phyloP scores from a whole-genome alignment of 92 coral and sea anemone species.

The Zoanthus solanderi region DNA sequence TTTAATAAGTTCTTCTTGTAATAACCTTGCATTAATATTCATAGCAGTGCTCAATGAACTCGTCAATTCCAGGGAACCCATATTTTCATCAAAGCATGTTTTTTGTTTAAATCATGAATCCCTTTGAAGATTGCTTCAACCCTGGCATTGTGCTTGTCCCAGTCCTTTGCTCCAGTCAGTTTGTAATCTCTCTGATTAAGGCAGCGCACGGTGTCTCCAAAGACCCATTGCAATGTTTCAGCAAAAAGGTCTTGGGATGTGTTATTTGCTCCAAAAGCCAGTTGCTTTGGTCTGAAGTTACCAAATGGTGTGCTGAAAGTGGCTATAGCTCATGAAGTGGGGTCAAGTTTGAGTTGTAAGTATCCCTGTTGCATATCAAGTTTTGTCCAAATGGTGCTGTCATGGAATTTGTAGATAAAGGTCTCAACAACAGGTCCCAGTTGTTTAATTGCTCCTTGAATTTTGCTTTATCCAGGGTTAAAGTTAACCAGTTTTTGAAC shows the following conservation, averaged over 20 bases:
- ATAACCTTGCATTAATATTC: no score
- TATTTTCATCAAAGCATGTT: no score
- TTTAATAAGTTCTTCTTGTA: no score
- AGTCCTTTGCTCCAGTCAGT: background rate
- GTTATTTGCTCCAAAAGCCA: constrained; percentile 46
- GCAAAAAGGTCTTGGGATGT: constrained; percentile 43
- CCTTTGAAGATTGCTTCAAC: no score
- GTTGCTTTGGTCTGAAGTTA: constrained; percentile 44
- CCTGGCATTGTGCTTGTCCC: background rate
- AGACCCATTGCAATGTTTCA: constrained; percentile 12
- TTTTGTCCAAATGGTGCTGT: background rate
- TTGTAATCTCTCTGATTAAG: background rate
- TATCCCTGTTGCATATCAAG: background rate
- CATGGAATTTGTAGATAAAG: background rate
- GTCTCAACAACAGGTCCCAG: background rate
- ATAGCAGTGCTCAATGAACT: no score
- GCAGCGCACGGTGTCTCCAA: background rate
- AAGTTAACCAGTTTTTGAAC: no score
- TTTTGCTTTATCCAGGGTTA: background rate
- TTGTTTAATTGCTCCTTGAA: background rate
- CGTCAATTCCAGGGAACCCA: no score
- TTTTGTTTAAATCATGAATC: no score
- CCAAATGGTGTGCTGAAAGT: constrained; percentile 55
- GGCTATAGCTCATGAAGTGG: constrained; percentile 25
- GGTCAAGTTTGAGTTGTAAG: background rate